Base-by-base conservation (phyloP, 2,113 vertebrate genomes). In the Vireo altiloquus region DNA sequence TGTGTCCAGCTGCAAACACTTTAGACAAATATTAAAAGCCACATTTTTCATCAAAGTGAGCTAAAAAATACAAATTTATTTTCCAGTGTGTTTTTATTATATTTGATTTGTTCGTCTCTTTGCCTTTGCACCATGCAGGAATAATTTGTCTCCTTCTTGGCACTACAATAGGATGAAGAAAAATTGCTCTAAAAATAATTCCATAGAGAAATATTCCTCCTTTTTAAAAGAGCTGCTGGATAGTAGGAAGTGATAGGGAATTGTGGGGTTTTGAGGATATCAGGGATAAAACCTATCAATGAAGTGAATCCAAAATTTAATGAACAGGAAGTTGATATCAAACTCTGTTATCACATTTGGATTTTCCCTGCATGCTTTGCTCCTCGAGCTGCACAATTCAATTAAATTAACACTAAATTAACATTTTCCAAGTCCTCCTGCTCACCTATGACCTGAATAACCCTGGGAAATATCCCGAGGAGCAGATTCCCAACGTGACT, bases 301-400 rank as follows among this genome's bases (percentile, higher is more conserved):
- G 30, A 80, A 53, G 11, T 39, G 4, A 71, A 84, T 16, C 15
- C 28, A 39, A 30, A 69, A 2, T 49, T 85, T n/a, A 71, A 59
- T 15, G 25, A 87, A 35, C 23, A 78, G 50, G 28, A 39, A 54
- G 27, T 5, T 44, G 30, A 28, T 37, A 37, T 7, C 39, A 23
- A 70, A 33, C 8, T 18, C 13, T 11, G 10, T 8, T 30, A 54
- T 44, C 15, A 4, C 15, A 10, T 5, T 40, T 1, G 0, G 49
- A 33, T 12, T 35, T 88, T 54, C 42, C 18, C 11, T 33, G 31
- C 33, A 5, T 8, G 31, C 14, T 77, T 52, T 87, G 57, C 66
- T 85, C 57, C 70, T 82, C 20, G 11, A 90, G 24, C 52, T 13
- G 24, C n/a, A 37, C 61, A 83, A 52, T 87, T 82, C 2, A 57